Conservation (phyloP, 2,797 vertebrate genomes). For the Notolabrus celidotus region DNA sequence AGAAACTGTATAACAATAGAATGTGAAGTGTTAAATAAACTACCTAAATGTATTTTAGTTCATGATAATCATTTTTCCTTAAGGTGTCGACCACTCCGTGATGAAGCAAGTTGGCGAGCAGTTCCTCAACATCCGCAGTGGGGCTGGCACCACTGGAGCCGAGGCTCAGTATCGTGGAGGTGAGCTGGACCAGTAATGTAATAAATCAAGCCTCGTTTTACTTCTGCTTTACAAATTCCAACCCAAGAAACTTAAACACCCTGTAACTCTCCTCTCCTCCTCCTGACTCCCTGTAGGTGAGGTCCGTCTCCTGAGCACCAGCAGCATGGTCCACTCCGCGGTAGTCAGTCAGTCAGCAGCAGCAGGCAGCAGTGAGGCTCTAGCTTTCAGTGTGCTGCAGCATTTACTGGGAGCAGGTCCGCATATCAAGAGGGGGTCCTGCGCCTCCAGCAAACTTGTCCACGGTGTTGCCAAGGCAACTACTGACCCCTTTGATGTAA, state of each 20-base stretch:
- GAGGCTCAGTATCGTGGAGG: slow-evolving; percentile 91
- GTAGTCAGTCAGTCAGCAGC: slow-evolving; percentile 90
- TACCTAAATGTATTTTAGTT: background rate
- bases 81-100: slow-evolving; percentile 91
- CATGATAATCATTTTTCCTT: background rate
- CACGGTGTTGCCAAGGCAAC: slow-evolving; percentile 88
- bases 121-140: slow-evolving; percentile 95
- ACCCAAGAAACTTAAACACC: background rate
- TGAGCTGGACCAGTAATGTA: slow-evolving; percentile 58
- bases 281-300: slow-evolving; percentile 86
- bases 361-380: slow-evolving; percentile 83
- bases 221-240: too few relatives aligned
- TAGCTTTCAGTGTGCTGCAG: slow-evolving; percentile 93
- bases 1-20: background rate
- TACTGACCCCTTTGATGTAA: slow-evolving; percentile 92
- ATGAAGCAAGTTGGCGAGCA: slow-evolving; percentile 95
- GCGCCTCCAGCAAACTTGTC: slow-evolving; percentile 84
- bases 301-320: slow-evolving; percentile 83
- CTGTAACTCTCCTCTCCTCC: background rate
- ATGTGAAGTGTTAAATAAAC: too few relatives aligned
- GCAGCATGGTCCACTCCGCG: slow-evolving; percentile 89
- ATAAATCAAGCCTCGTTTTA: too few relatives aligned
- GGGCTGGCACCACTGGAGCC: slow-evolving; percentile 85
- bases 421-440: slow-evolving; percentile 91
- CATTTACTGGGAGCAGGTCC: slow-evolving; percentile 92